Percentiles rank a stretch among this genome's conserved stretches.
phyloP scores from a whole-genome alignment of 1,140 invertebrate genomes.

The Drosophila tsacasi region DNA sequence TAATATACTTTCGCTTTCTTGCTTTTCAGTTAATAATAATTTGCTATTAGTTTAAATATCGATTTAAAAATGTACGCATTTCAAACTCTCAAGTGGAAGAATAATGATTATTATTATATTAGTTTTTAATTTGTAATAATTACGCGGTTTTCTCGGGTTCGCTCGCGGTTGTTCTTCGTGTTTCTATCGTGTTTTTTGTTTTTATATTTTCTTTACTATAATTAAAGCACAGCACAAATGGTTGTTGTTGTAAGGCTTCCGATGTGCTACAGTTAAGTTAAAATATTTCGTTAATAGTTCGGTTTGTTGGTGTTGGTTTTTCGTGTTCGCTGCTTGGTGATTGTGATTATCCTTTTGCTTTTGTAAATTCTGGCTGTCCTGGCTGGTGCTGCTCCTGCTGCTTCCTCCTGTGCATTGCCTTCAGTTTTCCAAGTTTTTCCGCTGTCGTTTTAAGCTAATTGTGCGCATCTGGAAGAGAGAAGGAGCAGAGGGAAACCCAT shows the following conservation, averaged over 20 bases:
- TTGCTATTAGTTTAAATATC: constrained; percentile 58
- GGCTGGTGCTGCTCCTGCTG: constrained; percentile 31
- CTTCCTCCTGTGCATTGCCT: constrained; percentile 16
- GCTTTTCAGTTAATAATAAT: constrained; percentile 54
- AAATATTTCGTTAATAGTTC: constrained; percentile 49
- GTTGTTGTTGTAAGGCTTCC: constrained; percentile 49
- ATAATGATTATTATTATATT: constrained; percentile 78
- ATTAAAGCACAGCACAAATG: constrained; percentile 78
- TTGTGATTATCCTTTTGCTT: constrained; percentile 82
- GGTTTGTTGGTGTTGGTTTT: constrained; percentile 32
- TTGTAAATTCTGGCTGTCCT: constrained; percentile 75
- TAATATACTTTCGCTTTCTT: constrained; percentile 12
- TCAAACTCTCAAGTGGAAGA: constrained; percentile 78
- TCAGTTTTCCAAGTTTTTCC: constrained; percentile 18
- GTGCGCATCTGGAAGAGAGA: constrained; percentile 66
- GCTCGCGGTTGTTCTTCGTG: constrained; percentile 14
- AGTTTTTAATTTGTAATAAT: constrained; percentile 47
- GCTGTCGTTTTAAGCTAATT: constrained; percentile 69
- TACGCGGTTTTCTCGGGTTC: constrained; percentile 28
- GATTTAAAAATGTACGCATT: constrained; percentile 72
- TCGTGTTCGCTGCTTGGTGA: constrained; percentile 66
- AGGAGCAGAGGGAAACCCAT: constrained; percentile 7
- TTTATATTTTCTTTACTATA: constrained; percentile 55
- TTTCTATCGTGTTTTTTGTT: neutral
- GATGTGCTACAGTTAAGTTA: constrained; percentile 61